A percentile compares a stretch with the other conserved stretches of the same genome.
These are phyloP conservation scores for Saimiri boliviensis DNA, from an alignment of 2,113 vertebrate species.

Conservation along the genomic window DNA sequence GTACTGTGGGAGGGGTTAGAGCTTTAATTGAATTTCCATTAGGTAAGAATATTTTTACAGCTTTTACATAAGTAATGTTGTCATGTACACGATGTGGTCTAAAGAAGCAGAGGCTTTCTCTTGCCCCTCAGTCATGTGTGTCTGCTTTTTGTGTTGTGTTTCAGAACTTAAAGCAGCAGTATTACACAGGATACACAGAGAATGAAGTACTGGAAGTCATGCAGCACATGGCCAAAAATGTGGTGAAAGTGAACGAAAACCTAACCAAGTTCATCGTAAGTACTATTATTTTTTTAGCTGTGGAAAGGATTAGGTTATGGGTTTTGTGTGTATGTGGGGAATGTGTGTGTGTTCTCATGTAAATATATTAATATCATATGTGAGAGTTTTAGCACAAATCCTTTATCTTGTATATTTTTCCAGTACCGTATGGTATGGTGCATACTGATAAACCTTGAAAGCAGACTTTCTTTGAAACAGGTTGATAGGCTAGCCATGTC, in stretches of 20 bases:
- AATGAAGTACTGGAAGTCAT: conserved; percentile 86
- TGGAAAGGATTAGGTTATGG: fast-evolving
- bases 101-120: neutral
- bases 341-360: neutral
- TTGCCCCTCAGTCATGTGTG: fast-evolving
- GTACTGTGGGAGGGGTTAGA: neutral
- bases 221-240: conserved; percentile 94
- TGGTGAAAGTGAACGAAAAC: conserved; percentile 88
- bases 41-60: neutral
- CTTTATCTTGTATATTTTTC: neutral
- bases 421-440: neutral
- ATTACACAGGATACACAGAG: conserved; percentile 91
- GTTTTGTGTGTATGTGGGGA: neutral
- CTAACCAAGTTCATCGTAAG: conserved; percentile 91
- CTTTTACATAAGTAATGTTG: neutral
- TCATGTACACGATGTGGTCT: neutral
- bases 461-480: neutral
- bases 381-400: neutral
- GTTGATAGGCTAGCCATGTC: too few species aligned
- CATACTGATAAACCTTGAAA: too few species aligned
- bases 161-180: conserved; percentile 90
- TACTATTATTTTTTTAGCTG: neutral
- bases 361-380: neutral
- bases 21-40: neutral
- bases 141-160: neutral